Base-by-base conservation (phyloP, 2,797 vertebrate genomes). In the Anableps anableps region DNA sequence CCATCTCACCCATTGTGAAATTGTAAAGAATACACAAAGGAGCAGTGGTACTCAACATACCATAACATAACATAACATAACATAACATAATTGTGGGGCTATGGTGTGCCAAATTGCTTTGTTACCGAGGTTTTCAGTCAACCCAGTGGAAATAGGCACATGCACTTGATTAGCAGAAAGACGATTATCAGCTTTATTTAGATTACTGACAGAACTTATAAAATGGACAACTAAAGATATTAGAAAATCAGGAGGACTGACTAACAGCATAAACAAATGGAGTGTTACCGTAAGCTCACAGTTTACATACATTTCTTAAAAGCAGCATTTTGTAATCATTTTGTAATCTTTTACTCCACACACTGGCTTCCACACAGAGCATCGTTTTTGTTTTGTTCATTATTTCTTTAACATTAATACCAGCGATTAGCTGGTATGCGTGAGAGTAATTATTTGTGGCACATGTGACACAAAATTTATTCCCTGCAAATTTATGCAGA, bases 21-120 rank as follows among this genome's bases (percentile, higher is more conserved):
- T 6, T 55, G 79, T 76, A 72, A 90, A 62, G 77, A 77, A 70
- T 51, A 79, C 73, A 83, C 60, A 10, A 13, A 78, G 72, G 72
- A 86, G 29, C 81, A 73, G 62, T 50, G 80, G 47, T 72, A 48
- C 45, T 87, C 77, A 72, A 60, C 84, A 80, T 71, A 43, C 75
- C 45, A 75, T 76, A n/a, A n/a, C n/a, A n/a, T n/a, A n/a, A n/a
- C n/a, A n/a, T n/a, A n/a, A n/a, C n/a, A n/a, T n/a, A n/a, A n/a
- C n/a, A n/a, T n/a, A n/a, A n/a, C n/a, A n/a, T 90, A 71, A 89
- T 88, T 86, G 76, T 60, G 75, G 36, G 77, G 75, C 78, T 64
- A 68, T 43, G 19, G 19, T 72, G 74, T 85, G 84, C 85, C 85
- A 90, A 88, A 88, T 80, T 85, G 85, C 48, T 70, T 87, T 80